Evolutionary conservation across 2,113 vertebrate species (phyloP), one percentile per base, ranked within the genome.

Genomic region (Odontesthes bonariensis): DNA sequence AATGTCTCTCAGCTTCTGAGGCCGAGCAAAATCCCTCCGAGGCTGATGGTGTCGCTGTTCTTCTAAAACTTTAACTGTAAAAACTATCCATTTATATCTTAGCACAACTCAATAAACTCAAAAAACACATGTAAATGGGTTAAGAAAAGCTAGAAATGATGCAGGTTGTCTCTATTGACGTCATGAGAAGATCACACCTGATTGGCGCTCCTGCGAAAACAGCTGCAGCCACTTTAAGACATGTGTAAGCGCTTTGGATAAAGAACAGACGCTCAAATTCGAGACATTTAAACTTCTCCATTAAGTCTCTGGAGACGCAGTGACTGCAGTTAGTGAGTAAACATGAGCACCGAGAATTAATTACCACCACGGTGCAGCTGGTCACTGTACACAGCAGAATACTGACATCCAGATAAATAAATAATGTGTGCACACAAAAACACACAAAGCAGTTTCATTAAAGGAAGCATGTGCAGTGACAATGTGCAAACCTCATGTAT

Each of bases 151-250:
- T 4, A 0, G 40, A 33, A 7, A 23, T 13, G 20, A 58, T 19
- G 17, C n/a, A 22, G n/a, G 3, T 56, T 16, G n/a, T 47, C 20
- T 20, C 14, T 12, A 14, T 40, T 27, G 38, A 52, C 13, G 11
- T 17, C 42, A 33, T 47, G 22, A 61, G 52, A 40, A 23, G 33
- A 32, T 71, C 49, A 71, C 0, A 9, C 23, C 17, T n/a, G n/a
- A n/a, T n/a, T n/a, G n/a, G n/a, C n/a, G n/a, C n/a, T n/a, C n/a
- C n/a, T 40, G 58, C 35, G 17, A 42, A 17, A 23, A 72, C 42
- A 38, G 23, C 44, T 47, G 68, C 42, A 38, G 23, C 44, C 46
- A 4, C 58, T 54, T 79, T 79, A 80, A 84, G 68, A 84, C 73
- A n/a, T 0, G 44, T 67, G 42, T 35, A 57, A 75, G 60, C 73